Conservation (phyloP, 2,888 invertebrate genomes). For the Apodemia zela region DNA sequence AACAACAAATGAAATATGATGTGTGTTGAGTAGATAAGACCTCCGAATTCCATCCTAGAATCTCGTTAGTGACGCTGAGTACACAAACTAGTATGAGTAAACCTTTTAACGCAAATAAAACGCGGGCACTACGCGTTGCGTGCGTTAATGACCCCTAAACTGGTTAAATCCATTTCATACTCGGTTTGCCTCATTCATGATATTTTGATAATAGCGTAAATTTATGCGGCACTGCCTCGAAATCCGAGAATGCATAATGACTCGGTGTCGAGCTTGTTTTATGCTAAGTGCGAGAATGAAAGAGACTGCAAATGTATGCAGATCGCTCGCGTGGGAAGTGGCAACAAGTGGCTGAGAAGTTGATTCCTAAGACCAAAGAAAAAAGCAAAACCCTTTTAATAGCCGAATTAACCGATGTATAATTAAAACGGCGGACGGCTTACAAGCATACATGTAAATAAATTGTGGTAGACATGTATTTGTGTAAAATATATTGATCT, state of each 20-base stretch:
- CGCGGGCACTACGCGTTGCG: slow-evolving; percentile 55
- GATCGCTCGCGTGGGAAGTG: slow-evolving; percentile 75
- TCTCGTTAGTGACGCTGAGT: neutral
- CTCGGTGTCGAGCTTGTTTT: slow-evolving; percentile 73
- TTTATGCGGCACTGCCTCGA: slow-evolving; percentile 69
- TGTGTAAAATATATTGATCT: neutral
- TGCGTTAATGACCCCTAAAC: slow-evolving; percentile 71
- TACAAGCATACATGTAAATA: neutral
- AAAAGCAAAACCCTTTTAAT: slow-evolving; percentile 47
- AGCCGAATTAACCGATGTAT: slow-evolving; percentile 51
- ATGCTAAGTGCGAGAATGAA: slow-evolving; percentile 73
- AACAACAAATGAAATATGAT: neutral
- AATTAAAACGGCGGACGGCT: slow-evolving; percentile 53
- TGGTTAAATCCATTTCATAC: slow-evolving; percentile 63
- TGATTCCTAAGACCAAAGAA: slow-evolving; percentile 48
- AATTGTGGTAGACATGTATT: neutral
- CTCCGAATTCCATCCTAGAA: neutral
- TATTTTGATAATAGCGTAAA: slow-evolving; percentile 77
- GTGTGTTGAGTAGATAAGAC: neutral
- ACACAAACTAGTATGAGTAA: neutral
- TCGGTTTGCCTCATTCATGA: slow-evolving; percentile 64
- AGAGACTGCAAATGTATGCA: slow-evolving; percentile 74
- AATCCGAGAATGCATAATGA: slow-evolving; percentile 75
- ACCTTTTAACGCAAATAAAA: slow-evolving; percentile 34
- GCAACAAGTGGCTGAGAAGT: slow-evolving; percentile 72